Evolutionary conservation across 2,888 invertebrate species (phyloP).

Genomic region (Cerceris ruficornis): DNA sequence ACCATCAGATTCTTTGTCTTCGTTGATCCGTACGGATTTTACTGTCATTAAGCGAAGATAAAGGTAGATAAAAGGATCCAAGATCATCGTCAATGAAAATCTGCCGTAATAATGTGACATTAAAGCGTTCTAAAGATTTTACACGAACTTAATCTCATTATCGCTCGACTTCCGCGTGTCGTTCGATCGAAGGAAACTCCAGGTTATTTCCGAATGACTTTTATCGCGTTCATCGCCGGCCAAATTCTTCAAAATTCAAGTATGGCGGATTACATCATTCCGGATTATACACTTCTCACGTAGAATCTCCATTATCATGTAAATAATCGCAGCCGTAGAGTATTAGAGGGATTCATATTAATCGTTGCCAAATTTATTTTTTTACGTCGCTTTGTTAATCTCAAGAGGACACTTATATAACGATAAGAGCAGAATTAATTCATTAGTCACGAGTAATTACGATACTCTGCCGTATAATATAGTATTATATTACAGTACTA

Average conservation of each 20-base stretch:
- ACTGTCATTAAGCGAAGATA: not conserved
- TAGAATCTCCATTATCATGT: too few species aligned
- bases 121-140: not conserved
- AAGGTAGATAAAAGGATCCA: not conserved
- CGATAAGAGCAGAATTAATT: not conserved
- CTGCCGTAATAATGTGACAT: not conserved
- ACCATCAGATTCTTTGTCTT: not conserved
- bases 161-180: not conserved
- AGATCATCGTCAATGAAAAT: not conserved
- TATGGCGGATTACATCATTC: not conserved
- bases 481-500: too few species aligned
- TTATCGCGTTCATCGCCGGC: not conserved
- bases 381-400: conserved; percentile 3
- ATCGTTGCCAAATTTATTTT: conserved; percentile 17
- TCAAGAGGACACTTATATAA: not conserved
- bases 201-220: not conserved
- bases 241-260: not conserved
- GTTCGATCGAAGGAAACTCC: not conserved
- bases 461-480: too few species aligned
- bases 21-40: not conserved
- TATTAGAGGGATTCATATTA: not conserved
- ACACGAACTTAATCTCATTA: not conserved
- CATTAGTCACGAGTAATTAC: not conserved
- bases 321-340: not conserved
- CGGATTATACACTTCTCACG: too few species aligned